Base-by-base conservation (phyloP, 1,140 invertebrate species). In the Helicoverpa armigera region DNA sequence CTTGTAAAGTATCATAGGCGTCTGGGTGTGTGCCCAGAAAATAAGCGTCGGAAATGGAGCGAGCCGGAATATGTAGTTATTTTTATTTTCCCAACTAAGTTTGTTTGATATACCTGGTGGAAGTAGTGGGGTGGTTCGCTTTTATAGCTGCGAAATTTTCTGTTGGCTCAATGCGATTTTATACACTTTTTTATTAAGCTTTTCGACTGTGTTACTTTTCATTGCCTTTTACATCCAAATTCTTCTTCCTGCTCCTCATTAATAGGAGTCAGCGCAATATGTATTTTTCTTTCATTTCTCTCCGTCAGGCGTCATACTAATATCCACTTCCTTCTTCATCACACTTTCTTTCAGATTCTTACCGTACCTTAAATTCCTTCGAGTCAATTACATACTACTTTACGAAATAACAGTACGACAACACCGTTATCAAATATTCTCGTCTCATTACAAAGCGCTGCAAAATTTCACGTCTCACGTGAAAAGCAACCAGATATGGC, bases 401-500 rank as follows among this genome's bases (percentile, higher is more conserved):
- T 43, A 7, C 35, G 9, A 43, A 43, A 43, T 43, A 43, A 43
- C 35, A 43, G 5, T 9, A 43, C 5, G 5, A 43, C 35, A 23
- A 0, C 23, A 23, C 35, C 35, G 35, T 43, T 43, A 43, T 23
- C 23, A 29, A 61, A 12, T 29, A 29, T 61, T 31, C 58, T 31
- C 58, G 58, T 61, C 23, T 43, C 35, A 43, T 43, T 43, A 43
- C 18, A 29, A 61, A 29, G 12, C 13, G 14, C 58, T 13, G 23
- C 23, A 61, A 61, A 61, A 23, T 58, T 54, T 63, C 63, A 48
- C 14, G 35, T 65, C n/a, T 54, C 50, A 23, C 53, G 51, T 29
- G 50, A 72, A 54, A 72, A 54, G 13, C 50, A 23, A 7, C 11
- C 51, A 31, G 82, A 87, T 84, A 81, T 60, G 79, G 67, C 84